Percentiles rank a stretch among this genome's conserved stretches.
Conservation (phyloP, 2,797 vertebrate genomes). For the Pygocentrus nattereri region DNA sequence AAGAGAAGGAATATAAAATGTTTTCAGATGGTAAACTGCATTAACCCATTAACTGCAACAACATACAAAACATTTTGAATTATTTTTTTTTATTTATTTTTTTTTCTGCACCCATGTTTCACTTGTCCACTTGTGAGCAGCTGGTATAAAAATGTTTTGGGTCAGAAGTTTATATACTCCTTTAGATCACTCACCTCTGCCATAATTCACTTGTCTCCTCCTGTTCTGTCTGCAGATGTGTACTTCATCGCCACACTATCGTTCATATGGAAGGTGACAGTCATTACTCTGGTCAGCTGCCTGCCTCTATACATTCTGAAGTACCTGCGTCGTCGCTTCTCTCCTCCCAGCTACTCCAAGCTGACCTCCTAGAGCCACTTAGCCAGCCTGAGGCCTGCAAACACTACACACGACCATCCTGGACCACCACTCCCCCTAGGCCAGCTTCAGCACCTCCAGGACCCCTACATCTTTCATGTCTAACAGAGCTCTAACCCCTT, state of each 20-base stretch:
- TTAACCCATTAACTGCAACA: too few relatives aligned
- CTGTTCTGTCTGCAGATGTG: conserved; percentile 80
- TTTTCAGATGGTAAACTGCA: too few relatives aligned
- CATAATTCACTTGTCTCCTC: not conserved
- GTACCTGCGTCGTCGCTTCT: conserved; percentile 95
- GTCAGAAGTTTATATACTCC: too few relatives aligned
- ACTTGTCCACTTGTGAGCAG: too few relatives aligned
- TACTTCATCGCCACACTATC: conserved; percentile 96
- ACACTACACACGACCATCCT: not conserved
- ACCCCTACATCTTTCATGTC: not conserved
- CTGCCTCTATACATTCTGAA: conserved; percentile 98
- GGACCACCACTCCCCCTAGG: not conserved
- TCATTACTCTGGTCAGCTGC: conserved; percentile 97
- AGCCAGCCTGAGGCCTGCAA: not conserved
- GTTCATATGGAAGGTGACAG: conserved; percentile 98
- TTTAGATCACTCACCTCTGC: not conserved
- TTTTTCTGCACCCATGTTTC: too few relatives aligned
- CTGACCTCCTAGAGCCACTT: conserved; percentile 84
- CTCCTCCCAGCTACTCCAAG: conserved; percentile 97
- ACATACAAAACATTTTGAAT: too few relatives aligned
- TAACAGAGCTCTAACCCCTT: conserved; percentile 14
- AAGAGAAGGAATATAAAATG: too few relatives aligned
- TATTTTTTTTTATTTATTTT: too few relatives aligned
- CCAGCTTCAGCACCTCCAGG: conserved; percentile 4
- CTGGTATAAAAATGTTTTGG: too few relatives aligned